Base-by-base conservation (phyloP, 1,140 invertebrate genomes). In the Sycobia sp. region DNA sequence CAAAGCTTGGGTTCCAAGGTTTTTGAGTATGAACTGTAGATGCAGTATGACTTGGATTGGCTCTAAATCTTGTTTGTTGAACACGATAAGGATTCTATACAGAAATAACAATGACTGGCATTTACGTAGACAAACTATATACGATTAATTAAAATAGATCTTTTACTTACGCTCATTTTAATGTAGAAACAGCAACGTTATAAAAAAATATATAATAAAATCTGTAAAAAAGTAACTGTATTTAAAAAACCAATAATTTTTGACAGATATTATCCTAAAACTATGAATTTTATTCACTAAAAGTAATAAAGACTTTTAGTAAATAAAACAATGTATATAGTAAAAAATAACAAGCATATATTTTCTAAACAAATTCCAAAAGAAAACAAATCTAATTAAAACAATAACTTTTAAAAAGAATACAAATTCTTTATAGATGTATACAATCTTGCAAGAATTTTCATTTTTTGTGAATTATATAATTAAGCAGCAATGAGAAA, bases 1-100 rank as follows among this genome's bases (percentile, higher is more conserved):
- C 62, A n/a, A 73, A 7, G 65, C 71, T 64, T 14, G 70, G 36
- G 47, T 72, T 72, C 76, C 77, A 80, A 2, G 70, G 44, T 56
- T 76, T 78, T 68, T 79, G 77, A 73, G 72, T 80, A 18, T 73
- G 71, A 38, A 70, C 44, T 64, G 74, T 72, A 71, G 76, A 80
- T n/a, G 69, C 73, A 14, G 64, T 60, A 9, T 60, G 38, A 7
- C 69, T 64, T 7, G 73, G 70, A 70, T 82, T 75, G 18, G 70
- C 65, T 64, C 72, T 71, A 25, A 75, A 64, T 68, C 73, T 76
- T 2, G 66, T 65, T 23, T 73, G 74, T 62, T 75, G 66, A 13
- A 72, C 78, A 55, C 78, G 72, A 65, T 80, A 82, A 50, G 78
- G 78, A 73, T 82, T 82, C 76, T 79, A 61, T 7, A 43, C 50